A percentile compares a stretch with the other conserved stretches of the same genome.
Conservation (phyloP, 92 coral and sea anemone species). For the Epizoanthus stellaris region DNA sequence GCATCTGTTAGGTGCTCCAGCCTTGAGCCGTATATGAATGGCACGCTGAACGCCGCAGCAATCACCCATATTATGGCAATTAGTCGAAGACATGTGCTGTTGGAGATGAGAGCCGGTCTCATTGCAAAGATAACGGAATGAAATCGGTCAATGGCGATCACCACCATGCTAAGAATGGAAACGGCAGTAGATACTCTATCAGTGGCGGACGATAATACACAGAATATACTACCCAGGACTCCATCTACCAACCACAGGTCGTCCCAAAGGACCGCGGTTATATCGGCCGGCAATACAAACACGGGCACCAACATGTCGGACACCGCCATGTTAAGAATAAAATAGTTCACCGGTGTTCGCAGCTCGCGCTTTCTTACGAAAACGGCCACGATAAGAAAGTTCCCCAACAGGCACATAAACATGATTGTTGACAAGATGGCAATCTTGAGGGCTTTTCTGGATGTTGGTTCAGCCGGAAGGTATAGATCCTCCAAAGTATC, state of each 20-base stretch:
- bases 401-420: neutral
- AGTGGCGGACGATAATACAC: neutral
- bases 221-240: neutral
- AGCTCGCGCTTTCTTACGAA: conserved; percentile 2
- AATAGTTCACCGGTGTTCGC: neutral
- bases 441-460: neutral
- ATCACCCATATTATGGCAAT: neutral
- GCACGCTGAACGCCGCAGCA: neutral
- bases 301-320: conserved; percentile 1
- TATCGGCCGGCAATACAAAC: conserved; percentile 7
- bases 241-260: neutral
- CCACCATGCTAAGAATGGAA: neutral
- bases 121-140: neutral
- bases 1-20: neutral
- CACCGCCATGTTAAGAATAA: conserved; percentile 11
- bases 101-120: neutral
- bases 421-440: neutral
- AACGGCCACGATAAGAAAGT: neutral
- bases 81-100: neutral
- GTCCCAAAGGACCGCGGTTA: neutral
- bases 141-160: neutral
- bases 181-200: neutral
- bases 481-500: neutral
- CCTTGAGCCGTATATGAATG: neutral
- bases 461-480: neutral